phyloP scores from a whole-genome alignment of 1,140 invertebrate species.

The Lepidurus couesii region DNA sequence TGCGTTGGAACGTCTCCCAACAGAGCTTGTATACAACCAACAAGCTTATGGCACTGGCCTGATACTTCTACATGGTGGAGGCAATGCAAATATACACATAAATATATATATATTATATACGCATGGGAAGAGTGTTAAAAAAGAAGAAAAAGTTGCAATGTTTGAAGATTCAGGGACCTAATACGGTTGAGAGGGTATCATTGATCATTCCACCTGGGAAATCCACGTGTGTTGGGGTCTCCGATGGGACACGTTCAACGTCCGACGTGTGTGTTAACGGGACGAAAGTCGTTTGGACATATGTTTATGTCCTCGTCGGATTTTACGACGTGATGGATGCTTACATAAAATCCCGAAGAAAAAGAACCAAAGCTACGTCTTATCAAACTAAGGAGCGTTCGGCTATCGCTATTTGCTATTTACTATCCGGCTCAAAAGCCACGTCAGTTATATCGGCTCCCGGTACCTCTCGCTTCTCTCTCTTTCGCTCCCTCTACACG shows the following conservation, averaged over 20 bases:
- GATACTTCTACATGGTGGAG: background rate
- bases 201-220: slow-evolving; percentile 21
- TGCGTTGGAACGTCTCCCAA: background rate
- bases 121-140: background rate
- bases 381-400: background rate
- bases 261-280: slow-evolving; percentile 21
- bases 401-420: background rate
- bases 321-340: slow-evolving; percentile 12
- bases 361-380: background rate
- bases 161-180: background rate
- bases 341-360: background rate
- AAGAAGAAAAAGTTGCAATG: background rate
- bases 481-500: too few species aligned
- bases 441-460: background rate
- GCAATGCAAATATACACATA: background rate
- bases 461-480: too few species aligned
- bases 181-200: background rate
- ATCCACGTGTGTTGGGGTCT: slow-evolving; percentile 9
- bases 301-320: slow-evolving; percentile 15
- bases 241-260: slow-evolving; percentile 8
- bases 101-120: too few species aligned
- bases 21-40: background rate
- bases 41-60: background rate
- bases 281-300: slow-evolving; percentile 14
- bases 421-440: background rate